phyloP scores from a whole-genome alignment of 2,888 invertebrate species.

The Noctua pronuba region DNA sequence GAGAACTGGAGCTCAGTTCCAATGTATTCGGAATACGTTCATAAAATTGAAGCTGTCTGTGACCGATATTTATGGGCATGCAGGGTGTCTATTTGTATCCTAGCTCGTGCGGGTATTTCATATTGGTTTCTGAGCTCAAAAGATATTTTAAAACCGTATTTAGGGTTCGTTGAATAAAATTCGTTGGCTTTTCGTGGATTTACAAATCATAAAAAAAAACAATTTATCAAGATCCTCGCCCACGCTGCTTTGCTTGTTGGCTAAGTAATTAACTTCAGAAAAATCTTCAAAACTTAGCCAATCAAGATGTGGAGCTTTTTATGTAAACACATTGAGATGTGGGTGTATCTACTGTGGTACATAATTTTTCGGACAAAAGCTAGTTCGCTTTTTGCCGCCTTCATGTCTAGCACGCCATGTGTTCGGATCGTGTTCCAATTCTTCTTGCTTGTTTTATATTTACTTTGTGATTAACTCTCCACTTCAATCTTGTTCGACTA shows the following conservation, averaged over 20 bases:
- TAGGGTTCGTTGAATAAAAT: not conserved
- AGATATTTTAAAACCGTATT: conserved; percentile 5
- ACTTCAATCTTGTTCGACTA: not conserved
- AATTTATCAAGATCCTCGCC: conserved; percentile 39
- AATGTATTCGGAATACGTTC: conserved; percentile 60
- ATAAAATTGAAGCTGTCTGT: conserved; percentile 57
- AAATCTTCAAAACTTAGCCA: conserved; percentile 27
- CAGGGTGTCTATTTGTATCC: conserved; percentile 55
- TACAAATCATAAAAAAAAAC: conserved; percentile 19
- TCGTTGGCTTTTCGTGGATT: conserved; percentile 6
- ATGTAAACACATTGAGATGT: conserved; percentile 8
- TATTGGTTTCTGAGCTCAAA: conserved; percentile 14
- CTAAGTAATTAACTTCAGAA: conserved; percentile 51
- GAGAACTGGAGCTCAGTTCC: conserved; percentile 41
- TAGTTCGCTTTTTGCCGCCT: not conserved
- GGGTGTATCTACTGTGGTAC: conserved; percentile 1
- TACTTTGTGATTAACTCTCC: conserved; percentile 5
- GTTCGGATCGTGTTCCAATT: not conserved
- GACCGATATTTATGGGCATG: conserved; percentile 54
- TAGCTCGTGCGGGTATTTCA: conserved; percentile 23
- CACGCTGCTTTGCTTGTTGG: conserved; percentile 21
- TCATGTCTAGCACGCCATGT: not conserved
- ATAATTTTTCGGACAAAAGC: conserved; percentile 1
- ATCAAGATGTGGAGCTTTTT: conserved; percentile 21
- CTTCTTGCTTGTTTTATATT: conserved; percentile 22